Percentiles rank a stretch among this genome's conserved stretches.
phyloP scores from a whole-genome alignment of 2,113 vertebrate genomes.

The Laticauda laticaudata region DNA sequence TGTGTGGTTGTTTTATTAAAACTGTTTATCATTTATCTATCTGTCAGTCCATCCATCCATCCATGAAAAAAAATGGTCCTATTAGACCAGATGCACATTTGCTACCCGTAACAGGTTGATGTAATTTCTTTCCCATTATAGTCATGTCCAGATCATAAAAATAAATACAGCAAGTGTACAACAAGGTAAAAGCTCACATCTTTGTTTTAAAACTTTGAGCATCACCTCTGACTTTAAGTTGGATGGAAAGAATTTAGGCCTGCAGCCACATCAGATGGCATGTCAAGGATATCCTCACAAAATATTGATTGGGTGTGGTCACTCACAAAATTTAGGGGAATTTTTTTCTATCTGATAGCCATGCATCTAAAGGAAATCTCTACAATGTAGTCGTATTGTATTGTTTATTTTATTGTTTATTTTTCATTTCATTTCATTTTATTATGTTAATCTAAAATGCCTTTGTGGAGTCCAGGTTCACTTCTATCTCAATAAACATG shows the following conservation, averaged over 20 bases:
- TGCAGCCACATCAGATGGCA: not conserved
- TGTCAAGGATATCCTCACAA: not conserved
- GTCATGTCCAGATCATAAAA: not conserved
- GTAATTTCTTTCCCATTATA: not conserved
- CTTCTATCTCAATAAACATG: not conserved
- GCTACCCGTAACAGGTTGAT: not conserved
- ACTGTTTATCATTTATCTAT: constrained; percentile 28
- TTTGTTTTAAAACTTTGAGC: not conserved
- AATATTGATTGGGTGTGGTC: not conserved
- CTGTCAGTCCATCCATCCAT: not conserved
- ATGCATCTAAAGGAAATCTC: not conserved
- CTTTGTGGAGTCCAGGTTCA: not conserved
- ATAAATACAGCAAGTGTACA: not conserved
- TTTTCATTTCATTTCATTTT: not conserved
- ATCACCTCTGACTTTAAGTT: not conserved
- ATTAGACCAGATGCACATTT: constrained; percentile 25
- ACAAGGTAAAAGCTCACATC: not conserved
- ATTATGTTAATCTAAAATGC: not conserved
- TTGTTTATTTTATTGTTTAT: not conserved
- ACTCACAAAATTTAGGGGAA: not conserved
- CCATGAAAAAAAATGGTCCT: constrained; percentile 4
- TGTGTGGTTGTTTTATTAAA: constrained; percentile 70
- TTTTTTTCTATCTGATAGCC: not conserved
- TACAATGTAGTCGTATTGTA: not conserved
- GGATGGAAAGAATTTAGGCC: not conserved